These are phyloP conservation scores for Pollenia labialis DNA, from an alignment of 2,888 invertebrate genomes.

Conservation along the genomic window DNA sequence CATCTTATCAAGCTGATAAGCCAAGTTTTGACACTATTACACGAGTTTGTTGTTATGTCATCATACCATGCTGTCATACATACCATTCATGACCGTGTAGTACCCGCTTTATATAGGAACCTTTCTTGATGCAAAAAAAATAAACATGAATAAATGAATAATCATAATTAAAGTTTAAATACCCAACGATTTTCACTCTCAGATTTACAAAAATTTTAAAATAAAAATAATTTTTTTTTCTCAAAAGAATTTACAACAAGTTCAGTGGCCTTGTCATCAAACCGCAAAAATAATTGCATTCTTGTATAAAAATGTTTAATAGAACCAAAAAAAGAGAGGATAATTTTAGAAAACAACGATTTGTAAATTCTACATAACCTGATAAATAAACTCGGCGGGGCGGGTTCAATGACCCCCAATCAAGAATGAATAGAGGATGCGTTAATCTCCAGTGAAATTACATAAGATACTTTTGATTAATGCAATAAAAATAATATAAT, in stretches of 20 bases:
- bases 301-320: background rate
- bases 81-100: too few species aligned
- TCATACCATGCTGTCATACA: too few species aligned
- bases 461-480: constrained; percentile 16
- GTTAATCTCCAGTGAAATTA: background rate
- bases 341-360: constrained; percentile 19
- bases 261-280: constrained; percentile 43
- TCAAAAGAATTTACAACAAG: constrained; percentile 42
- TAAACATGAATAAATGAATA: constrained; percentile 20
- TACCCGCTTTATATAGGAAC: too few species aligned
- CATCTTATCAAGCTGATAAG: too few species aligned
- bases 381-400: constrained; percentile 44
- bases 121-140: constrained; percentile 13
- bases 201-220: constrained; percentile 27
- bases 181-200: constrained; percentile 38
- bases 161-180: constrained; percentile 55
- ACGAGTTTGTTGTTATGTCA: too few species aligned
- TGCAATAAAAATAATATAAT: constrained; percentile 1
- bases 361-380: constrained; percentile 39
- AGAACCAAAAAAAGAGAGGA: constrained; percentile 18
- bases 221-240: constrained; percentile 22
- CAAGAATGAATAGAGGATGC: constrained; percentile 25
- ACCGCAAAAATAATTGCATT: constrained; percentile 14
- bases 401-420: background rate
- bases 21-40: too few species aligned